These are phyloP conservation scores for Sylvia atricapilla DNA, from an alignment of 2,113 vertebrate genomes.

Conservation along the genomic window DNA sequence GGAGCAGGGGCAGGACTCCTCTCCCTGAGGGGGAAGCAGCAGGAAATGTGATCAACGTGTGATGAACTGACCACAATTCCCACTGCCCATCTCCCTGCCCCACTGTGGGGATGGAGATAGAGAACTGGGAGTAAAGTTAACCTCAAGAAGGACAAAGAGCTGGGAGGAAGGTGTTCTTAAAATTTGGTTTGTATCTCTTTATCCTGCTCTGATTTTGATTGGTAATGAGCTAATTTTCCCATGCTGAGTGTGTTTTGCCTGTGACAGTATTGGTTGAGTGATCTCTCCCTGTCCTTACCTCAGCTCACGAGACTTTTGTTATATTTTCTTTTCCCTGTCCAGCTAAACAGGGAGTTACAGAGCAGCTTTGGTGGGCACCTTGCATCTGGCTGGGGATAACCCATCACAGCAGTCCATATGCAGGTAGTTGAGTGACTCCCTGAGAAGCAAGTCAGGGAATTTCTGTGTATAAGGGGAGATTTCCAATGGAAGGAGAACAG, in stretches of 20 bases:
- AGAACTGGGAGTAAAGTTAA: neutral
- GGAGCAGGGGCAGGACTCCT: neutral
- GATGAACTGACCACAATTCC: neutral
- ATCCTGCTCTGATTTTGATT: neutral
- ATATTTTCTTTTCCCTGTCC: neutral
- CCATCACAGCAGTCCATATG: neutral
- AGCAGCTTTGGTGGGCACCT: neutral
- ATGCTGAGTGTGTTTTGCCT: neutral
- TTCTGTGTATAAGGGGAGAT: neutral
- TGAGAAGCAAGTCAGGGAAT: neutral
- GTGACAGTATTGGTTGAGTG: rapidly evolving
- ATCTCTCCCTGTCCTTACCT: neutral
- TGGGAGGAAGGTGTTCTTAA: neutral
- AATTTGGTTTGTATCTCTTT: neutral
- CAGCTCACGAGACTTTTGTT: neutral
- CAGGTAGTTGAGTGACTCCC: neutral
- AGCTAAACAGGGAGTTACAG: neutral
- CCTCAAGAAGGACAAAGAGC: rapidly evolving
- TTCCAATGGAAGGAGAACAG: neutral
- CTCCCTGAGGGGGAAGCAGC: neutral
- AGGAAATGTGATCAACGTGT: rapidly evolving
- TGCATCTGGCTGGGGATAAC: neutral
- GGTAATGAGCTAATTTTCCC: neutral
- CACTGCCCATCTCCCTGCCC: neutral
- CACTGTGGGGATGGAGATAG: neutral